Base-by-base conservation (phyloP, 1,140 invertebrate species). In the Pararge aegeria region DNA sequence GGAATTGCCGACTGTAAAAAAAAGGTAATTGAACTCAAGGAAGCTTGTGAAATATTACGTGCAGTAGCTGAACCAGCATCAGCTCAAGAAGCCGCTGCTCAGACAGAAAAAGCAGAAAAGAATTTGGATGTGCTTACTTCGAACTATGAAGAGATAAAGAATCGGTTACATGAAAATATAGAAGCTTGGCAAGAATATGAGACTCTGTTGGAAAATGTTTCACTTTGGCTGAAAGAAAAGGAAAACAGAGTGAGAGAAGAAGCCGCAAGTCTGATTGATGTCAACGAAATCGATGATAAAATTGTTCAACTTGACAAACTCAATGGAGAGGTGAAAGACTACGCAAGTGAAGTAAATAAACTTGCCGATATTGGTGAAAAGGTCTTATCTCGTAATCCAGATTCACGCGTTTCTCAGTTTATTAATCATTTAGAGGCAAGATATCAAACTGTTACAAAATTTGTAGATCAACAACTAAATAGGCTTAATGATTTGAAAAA, bases 211-310 rank as follows among this genome's bases (percentile, higher is more conserved):
- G 97, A 98, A 69, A 93, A 92, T 58, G 91, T 98, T 6, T 92
- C 94, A 0, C 91, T 93, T 1, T 97, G 96, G 96, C 80, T 99
- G n/a, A 97, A 96, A 78, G 94, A 96, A 49, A 94, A 94, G 61
- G 97, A 99, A 90, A 93, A 93, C 49, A 94, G 92, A 79, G 93
- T 97, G 0, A 93, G 96, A 76, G 85, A 90, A 34, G 95, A 97
- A 79, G 94, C 94, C 9, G 92, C 93, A 5, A 92, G 91, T 38
- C 93, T 96, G 69, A 85, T 96, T 61, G 91, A 95, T 75, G 74
- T 96, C 3, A 85, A 92, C 15, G 92, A 93, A 56, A 93, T 97
- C 40, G 92, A 94, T 50, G 81, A 92, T 10, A 97, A 97, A 87
- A 93, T 95, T 21, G 75, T 92, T 44, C 93, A 96, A 82, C 92